Conservation (phyloP, 1,140 invertebrate species). For the Pseudomyrmex cubaensis region DNA sequence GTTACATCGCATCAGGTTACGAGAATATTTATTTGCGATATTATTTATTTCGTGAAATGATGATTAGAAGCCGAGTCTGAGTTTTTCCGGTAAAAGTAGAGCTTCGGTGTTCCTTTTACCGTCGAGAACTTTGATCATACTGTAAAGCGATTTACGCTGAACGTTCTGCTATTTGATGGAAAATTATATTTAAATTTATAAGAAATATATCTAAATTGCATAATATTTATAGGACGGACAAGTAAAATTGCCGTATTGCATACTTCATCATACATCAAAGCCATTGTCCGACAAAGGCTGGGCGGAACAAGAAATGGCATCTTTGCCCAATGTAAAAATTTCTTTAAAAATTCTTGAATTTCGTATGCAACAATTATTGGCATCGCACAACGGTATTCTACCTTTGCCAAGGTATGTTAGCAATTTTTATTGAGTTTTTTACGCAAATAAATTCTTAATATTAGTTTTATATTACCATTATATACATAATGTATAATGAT, state of each 20-base stretch:
- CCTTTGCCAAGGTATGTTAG: slow-evolving; percentile 89
- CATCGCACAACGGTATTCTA: slow-evolving; percentile 89
- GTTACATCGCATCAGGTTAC: neutral
- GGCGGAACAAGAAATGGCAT: slow-evolving; percentile 90
- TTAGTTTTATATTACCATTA: neutral
- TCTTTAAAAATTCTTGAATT: slow-evolving; percentile 88
- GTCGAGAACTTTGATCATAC: slow-evolving; percentile 77
- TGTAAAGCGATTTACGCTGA: slow-evolving; percentile 75
- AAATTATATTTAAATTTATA: slow-evolving; percentile 5
- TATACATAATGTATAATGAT: neutral
- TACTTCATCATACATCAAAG: slow-evolving; percentile 85
- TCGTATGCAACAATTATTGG: slow-evolving; percentile 89
- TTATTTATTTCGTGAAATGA: slow-evolving; percentile 63
- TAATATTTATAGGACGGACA: slow-evolving; percentile 82
- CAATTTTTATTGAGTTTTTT: slow-evolving; percentile 23
- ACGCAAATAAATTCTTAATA: neutral
- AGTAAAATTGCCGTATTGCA: slow-evolving; percentile 88
- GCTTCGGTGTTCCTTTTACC: slow-evolving; percentile 74
- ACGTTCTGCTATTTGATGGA: neutral
- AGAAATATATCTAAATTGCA: slow-evolving; percentile 8
- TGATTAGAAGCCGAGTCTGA: slow-evolving; percentile 76
- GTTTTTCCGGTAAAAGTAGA: slow-evolving; percentile 75
- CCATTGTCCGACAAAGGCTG: slow-evolving; percentile 88
- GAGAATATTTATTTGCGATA: neutral
- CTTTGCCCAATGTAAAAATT: slow-evolving; percentile 91